phyloP scores from a whole-genome alignment of 2,113 vertebrate genomes.

The Azemiops feae region DNA sequence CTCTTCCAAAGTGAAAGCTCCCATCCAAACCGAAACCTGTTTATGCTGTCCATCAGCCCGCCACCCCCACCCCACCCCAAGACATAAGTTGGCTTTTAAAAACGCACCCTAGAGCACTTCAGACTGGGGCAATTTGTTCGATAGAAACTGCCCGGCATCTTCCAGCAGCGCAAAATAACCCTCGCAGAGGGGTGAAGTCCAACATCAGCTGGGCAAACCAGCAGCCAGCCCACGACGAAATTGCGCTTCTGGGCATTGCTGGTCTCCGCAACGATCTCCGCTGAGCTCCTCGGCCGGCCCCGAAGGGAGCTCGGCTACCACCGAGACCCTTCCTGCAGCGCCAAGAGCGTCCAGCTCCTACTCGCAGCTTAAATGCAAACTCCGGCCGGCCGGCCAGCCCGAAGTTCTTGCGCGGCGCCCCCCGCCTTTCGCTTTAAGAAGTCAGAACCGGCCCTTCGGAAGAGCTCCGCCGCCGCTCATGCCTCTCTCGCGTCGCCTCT shows the following conservation, averaged over 20 bases:
- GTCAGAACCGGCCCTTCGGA: not conserved
- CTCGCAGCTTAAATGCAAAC: not conserved
- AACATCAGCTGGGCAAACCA: not conserved
- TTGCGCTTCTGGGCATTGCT: not conserved
- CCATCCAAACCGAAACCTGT: not conserved
- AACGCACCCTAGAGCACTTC: not conserved
- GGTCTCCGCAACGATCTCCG: not conserved
- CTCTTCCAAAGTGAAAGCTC: not conserved
- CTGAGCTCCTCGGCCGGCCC: not conserved
- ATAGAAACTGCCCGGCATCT: not conserved
- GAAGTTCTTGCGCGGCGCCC: not conserved
- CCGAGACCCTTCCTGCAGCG: not conserved
- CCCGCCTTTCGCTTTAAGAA: not conserved
- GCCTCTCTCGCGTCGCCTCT: not conserved
- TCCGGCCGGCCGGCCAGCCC: not conserved
- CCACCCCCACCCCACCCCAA: not conserved
- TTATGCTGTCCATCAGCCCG: not conserved
- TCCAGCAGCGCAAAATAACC: not conserved
- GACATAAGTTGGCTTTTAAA: not conserved
- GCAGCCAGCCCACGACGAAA: not conserved
- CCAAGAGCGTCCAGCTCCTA: not conserved
- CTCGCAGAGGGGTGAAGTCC: not conserved
- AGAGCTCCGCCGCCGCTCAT: not conserved
- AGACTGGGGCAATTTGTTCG: not conserved
- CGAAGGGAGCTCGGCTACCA: not conserved